Conservation (phyloP, 92 coral and sea anemone species). For the Porites lobata region DNA sequence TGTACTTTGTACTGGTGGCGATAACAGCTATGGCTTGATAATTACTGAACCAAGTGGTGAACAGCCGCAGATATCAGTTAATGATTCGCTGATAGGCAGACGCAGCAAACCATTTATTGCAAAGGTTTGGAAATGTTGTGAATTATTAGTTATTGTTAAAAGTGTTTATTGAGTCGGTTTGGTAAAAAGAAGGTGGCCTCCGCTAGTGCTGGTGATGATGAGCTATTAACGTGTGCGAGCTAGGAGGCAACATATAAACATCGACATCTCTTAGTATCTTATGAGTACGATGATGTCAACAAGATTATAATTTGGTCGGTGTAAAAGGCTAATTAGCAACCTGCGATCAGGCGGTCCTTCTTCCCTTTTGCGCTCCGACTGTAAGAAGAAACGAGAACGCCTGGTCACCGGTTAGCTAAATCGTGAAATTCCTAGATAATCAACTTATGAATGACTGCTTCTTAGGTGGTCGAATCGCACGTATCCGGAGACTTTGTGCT, state of each 20-base stretch:
- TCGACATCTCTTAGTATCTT: conserved; percentile 1
- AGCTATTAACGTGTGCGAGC: neutral
- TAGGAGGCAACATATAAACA: neutral
- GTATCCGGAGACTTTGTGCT: conserved; percentile 43
- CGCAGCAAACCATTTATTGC: conserved; percentile 55
- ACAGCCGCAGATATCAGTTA: conserved; percentile 31
- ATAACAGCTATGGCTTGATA: conserved; percentile 61
- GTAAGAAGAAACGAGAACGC: neutral
- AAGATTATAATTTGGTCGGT: neutral
- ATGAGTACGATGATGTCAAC: neutral
- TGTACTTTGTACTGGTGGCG: conserved; percentile 67
- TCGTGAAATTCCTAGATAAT: no score
- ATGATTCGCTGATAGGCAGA: conserved; percentile 70
- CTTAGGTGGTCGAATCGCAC: conserved; percentile 50
- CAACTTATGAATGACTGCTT: neutral
- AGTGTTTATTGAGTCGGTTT: neutral
- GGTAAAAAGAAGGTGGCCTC: conserved; percentile 2
- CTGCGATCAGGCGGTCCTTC: neutral
- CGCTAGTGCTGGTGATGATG: conserved; percentile 3
- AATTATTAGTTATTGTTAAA: neutral
- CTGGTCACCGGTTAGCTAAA: neutral
- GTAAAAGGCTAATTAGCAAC: neutral
- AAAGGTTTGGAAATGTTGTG: conserved; percentile 45
- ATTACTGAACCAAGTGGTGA: conserved; percentile 47
- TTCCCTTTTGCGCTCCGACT: neutral